Conservation (phyloP, 2,888 invertebrate genomes). For the Leptura quadrifasciata region DNA sequence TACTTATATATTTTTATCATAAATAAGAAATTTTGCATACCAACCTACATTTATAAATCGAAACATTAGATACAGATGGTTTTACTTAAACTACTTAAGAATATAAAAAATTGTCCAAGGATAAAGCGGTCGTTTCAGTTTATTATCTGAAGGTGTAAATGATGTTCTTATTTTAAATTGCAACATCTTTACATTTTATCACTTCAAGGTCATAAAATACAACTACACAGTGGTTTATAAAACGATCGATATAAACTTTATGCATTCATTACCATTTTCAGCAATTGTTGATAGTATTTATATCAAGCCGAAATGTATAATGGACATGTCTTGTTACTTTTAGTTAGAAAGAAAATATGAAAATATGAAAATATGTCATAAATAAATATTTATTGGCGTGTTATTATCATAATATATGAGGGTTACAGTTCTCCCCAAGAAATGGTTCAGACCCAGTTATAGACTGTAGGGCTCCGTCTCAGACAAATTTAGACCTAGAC, state of each 20-base stretch:
- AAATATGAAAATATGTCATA: too few relatives aligned
- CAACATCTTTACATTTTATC: conserved; percentile 9
- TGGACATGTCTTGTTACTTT: too few relatives aligned
- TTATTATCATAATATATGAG: too few relatives aligned
- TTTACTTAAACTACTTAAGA: not conserved
- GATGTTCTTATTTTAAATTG: conserved; percentile 16
- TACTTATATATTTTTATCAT: not conserved
- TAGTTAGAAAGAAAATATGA: too few relatives aligned
- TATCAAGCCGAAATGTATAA: too few relatives aligned
- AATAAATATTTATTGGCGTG: too few relatives aligned
- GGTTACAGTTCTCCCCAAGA: too few relatives aligned
- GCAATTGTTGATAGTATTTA: too few relatives aligned
- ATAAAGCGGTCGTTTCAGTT: conserved; percentile 12
- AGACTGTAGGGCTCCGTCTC: too few relatives aligned
- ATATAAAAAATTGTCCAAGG: conserved; percentile 7
- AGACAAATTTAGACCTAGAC: too few relatives aligned
- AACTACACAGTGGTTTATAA: not conserved
- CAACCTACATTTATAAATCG: not conserved
- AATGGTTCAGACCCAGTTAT: too few relatives aligned
- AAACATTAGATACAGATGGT: not conserved
- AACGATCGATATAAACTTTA: not conserved
- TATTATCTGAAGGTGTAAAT: conserved; percentile 15
- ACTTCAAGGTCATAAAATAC: not conserved
- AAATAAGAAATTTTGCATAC: not conserved
- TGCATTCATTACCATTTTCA: not conserved